Evolutionary conservation across 2,888 invertebrate genomes (phyloP).

Genomic region (Eremobia ochroleuca): DNA sequence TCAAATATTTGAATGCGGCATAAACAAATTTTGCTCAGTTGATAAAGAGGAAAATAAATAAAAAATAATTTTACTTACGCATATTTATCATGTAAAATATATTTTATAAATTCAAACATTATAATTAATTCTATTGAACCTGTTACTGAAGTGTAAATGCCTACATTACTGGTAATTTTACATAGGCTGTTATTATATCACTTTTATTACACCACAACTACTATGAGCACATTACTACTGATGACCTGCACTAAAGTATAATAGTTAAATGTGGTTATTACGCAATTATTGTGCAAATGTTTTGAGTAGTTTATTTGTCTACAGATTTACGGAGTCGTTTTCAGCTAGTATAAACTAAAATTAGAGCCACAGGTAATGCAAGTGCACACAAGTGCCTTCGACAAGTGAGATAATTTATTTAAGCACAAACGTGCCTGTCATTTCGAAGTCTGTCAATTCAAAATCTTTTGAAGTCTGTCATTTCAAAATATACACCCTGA

Average conservation of each 20-base stretch:
- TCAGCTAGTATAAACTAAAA: background rate
- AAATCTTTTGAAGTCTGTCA: too few relatives aligned
- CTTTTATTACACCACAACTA: constrained; percentile 31
- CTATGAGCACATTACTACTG: constrained; percentile 51
- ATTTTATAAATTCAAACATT: background rate
- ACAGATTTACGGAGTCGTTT: background rate
- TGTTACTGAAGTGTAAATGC: background rate
- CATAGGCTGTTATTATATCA: constrained; percentile 10
- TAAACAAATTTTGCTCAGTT: background rate
- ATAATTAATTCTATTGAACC: background rate
- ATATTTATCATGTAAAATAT: background rate
- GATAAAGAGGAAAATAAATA: background rate
- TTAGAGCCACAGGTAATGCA: background rate
- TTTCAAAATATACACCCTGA: too few relatives aligned
- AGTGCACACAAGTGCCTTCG: background rate
- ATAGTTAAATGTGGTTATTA: constrained; percentile 22
- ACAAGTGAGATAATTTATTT: background rate
- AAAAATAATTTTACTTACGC: background rate
- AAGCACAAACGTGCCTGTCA: too few relatives aligned
- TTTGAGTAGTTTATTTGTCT: constrained; percentile 8
- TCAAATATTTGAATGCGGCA: background rate
- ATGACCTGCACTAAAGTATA: constrained; percentile 23
- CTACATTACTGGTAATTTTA: constrained; percentile 12
- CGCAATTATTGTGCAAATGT: constrained; percentile 3
- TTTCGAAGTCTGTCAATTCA: background rate